A percentile compares a stretch with the other conserved stretches of the same genome.
Evolutionary conservation across 1,140 invertebrate genomes (phyloP).

Genomic region (Mylabris phalerata): DNA sequence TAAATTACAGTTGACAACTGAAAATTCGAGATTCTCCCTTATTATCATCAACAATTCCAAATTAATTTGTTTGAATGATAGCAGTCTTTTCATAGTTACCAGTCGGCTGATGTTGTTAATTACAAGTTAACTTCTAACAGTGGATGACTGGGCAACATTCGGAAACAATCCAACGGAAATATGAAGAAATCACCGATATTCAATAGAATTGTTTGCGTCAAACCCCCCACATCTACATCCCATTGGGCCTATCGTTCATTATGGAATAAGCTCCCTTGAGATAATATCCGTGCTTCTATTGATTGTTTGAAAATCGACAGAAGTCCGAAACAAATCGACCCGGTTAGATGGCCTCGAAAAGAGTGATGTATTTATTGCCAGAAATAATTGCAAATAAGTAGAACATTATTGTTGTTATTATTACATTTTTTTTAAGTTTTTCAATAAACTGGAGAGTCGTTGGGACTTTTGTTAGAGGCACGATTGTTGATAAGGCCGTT

Average conservation of each 20-base stretch:
- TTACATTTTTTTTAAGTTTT: neutral
- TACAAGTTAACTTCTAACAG: no score
- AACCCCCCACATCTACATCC: no score
- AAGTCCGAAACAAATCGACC: slow-evolving; percentile 3
- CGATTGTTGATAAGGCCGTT: slow-evolving; percentile 12
- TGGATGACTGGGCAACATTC: no score
- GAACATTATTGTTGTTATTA: neutral
- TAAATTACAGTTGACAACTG: no score
- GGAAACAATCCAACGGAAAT: no score
- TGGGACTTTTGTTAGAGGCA: slow-evolving; percentile 8
- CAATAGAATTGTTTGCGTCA: no score
- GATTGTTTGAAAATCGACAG: neutral
- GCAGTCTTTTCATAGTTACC: no score
- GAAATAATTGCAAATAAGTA: slow-evolving; percentile 8
- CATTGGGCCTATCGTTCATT: neutral
- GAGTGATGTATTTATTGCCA: slow-evolving; percentile 10
- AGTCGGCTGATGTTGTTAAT: no score
- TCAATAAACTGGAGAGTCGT: neutral
- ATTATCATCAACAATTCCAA: no score
- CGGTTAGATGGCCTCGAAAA: neutral
- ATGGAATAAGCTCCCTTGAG: neutral
- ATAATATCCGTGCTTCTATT: neutral
- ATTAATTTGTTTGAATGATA: no score
- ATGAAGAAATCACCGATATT: no score
- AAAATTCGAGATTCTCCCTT: no score